phyloP scores from a whole-genome alignment of 2,113 vertebrate species.

The Poecilia latipinna region DNA sequence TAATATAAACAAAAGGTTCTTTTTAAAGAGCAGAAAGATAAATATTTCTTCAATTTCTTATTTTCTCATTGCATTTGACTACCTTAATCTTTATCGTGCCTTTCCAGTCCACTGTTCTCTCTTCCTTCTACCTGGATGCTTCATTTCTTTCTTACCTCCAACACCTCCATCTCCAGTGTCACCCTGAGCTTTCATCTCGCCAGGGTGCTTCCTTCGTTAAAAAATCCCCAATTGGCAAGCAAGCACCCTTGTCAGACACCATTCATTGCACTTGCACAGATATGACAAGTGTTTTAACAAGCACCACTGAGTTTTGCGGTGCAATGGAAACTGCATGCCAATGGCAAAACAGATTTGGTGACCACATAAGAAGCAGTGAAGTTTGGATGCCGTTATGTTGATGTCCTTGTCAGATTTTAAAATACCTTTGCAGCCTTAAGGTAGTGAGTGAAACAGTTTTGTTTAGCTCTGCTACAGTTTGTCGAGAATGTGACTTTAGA shows the following conservation, averaged over 20 bases:
- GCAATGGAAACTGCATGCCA: slow-evolving; percentile 56
- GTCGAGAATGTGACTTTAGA: slow-evolving; percentile 17
- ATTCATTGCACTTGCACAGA: slow-evolving; percentile 73
- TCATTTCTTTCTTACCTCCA: slow-evolving; percentile 33
- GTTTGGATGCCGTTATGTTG: slow-evolving; percentile 43
- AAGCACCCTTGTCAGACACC: slow-evolving; percentile 74
- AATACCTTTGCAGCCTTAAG: slow-evolving; percentile 36
- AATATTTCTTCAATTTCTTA: background rate
- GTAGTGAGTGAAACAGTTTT: background rate
- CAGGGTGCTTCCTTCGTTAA: slow-evolving; percentile 71
- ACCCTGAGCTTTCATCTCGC: slow-evolving; percentile 72
- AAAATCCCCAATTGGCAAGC: slow-evolving; percentile 71
- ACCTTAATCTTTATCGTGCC: slow-evolving; percentile 2
- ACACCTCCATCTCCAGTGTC: slow-evolving; percentile 62
- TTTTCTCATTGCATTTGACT: slow-evolving; percentile 15
- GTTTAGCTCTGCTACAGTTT: slow-evolving; percentile 14
- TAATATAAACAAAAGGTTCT: background rate
- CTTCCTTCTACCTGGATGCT: slow-evolving; percentile 37
- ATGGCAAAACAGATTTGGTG: slow-evolving; percentile 50
- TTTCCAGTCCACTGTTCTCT: slow-evolving; percentile 9
- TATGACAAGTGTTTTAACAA: slow-evolving; percentile 77
- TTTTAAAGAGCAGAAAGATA: background rate
- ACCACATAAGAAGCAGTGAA: slow-evolving; percentile 53
- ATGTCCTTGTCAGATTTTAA: slow-evolving; percentile 43
- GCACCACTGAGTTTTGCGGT: slow-evolving; percentile 56